A percentile compares a stretch with the other conserved stretches of the same genome.
Conservation (phyloP, 2,888 invertebrate species). For the Ennomos fuscantarius region DNA sequence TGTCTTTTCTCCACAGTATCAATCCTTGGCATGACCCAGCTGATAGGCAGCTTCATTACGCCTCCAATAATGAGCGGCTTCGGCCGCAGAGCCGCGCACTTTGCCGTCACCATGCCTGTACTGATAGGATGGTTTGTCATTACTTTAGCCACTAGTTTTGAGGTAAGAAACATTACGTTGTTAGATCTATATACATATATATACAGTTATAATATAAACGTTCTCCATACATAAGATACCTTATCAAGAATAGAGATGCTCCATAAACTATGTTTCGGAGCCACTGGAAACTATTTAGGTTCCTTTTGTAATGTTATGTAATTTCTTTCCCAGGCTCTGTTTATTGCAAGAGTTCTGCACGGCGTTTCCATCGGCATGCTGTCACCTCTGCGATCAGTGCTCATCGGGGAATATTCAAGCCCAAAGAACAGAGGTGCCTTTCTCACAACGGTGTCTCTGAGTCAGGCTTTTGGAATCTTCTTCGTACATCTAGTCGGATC, state of each 20-base stretch:
- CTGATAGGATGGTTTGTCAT: conserved; percentile 83
- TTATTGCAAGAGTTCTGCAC: conserved; percentile 61
- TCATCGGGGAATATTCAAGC: conserved; percentile 82
- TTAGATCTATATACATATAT: no score
- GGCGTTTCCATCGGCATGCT: conserved; percentile 80
- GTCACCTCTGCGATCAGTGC: conserved; percentile 74
- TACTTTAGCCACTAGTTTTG: conserved; percentile 65
- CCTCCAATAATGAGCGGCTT: conserved; percentile 76
- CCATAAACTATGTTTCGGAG: no score
- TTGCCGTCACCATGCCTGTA: conserved; percentile 74
- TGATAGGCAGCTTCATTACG: conserved; percentile 63
- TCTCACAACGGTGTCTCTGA: conserved; percentile 82
- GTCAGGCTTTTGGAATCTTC: conserved; percentile 85
- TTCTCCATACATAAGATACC: neutral
- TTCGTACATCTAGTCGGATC: conserved; percentile 86
- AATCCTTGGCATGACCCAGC: conserved; percentile 58
- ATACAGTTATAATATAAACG: no score
- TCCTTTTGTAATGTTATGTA: no score
- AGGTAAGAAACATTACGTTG: conserved; percentile 39
- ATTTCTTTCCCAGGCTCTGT: conserved; percentile 51
- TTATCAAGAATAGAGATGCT: neutral
- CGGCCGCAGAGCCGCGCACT: conserved; percentile 81
- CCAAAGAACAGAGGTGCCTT: conserved; percentile 86
- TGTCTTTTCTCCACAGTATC: conserved; percentile 53
- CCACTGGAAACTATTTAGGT: no score